Conservation (phyloP, 2,113 vertebrate genomes). For the Meriones unguiculatus region DNA sequence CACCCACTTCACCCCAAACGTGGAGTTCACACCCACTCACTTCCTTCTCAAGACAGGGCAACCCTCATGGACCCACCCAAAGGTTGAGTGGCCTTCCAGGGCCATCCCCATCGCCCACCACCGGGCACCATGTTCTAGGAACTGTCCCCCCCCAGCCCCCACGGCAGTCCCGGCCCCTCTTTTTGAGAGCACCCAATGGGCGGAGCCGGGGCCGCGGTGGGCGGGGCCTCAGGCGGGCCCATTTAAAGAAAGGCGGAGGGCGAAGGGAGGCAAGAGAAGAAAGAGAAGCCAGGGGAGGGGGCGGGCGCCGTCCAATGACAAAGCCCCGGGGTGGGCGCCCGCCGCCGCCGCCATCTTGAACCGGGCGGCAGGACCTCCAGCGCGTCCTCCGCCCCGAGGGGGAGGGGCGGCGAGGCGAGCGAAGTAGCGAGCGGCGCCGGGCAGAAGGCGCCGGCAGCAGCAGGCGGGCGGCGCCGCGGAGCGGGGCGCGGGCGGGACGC, state of each 20-base stretch:
- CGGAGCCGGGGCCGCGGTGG: slow-evolving; percentile 62
- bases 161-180: slow-evolving; percentile 67
- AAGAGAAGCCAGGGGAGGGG: slow-evolving; percentile 73
- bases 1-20: slow-evolving; percentile 16
- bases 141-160: slow-evolving; percentile 45
- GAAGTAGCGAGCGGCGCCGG: slow-evolving; percentile 72
- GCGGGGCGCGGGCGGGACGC: slow-evolving; percentile 42
- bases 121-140: slow-evolving; percentile 73
- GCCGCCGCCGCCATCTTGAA: slow-evolving; percentile 89
- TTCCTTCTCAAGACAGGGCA: neutral
- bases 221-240: slow-evolving; percentile 76
- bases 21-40: neutral
- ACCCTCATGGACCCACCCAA: neutral
- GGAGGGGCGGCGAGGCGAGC: slow-evolving; percentile 55
- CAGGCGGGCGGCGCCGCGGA: slow-evolving; percentile 43
- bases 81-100: slow-evolving; percentile 46
- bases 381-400: slow-evolving; percentile 58
- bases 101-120: slow-evolving; percentile 57
- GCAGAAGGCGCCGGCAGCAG: slow-evolving; percentile 49
- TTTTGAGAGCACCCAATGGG: slow-evolving; percentile 78
- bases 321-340: slow-evolving; percentile 84
- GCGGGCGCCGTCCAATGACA: slow-evolving; percentile 81
- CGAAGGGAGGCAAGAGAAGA: slow-evolving; percentile 76
- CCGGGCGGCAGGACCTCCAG: slow-evolving; percentile 73
- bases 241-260: slow-evolving; percentile 80